Percentiles rank a stretch among this genome's conserved stretches.
Evolutionary conservation across 2,888 invertebrate species (phyloP).

Genomic region (Gymnocheta viridis): DNA sequence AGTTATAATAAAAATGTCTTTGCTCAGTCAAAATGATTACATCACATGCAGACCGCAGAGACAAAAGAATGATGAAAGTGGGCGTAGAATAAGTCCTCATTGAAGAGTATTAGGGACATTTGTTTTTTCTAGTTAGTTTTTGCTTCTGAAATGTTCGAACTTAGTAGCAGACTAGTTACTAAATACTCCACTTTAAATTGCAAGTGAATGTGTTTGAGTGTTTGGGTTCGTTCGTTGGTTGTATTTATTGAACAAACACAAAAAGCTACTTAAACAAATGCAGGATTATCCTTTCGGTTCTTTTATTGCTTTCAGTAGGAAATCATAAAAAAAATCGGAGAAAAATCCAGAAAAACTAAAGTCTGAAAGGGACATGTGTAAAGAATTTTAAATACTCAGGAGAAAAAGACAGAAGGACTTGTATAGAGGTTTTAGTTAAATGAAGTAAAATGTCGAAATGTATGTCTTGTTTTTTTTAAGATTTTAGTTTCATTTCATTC

Average conservation of each 20-base stretch:
- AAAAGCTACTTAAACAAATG: slow-evolving; percentile 72
- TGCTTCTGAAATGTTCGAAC: slow-evolving; percentile 4
- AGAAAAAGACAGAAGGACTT: slow-evolving; percentile 41
- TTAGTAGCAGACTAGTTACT: slow-evolving; percentile 35
- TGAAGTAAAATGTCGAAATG: slow-evolving; percentile 66
- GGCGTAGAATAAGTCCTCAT: slow-evolving; percentile 55
- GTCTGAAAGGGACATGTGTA: slow-evolving; percentile 60
- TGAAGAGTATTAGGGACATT: slow-evolving; percentile 21
- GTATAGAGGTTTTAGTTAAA: slow-evolving; percentile 66
- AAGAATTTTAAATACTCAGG: slow-evolving; percentile 31
- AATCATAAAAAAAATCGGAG: slow-evolving; percentile 19
- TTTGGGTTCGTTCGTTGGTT: slow-evolving; percentile 21
- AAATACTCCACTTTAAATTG: slow-evolving; percentile 21
- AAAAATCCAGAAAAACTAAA: slow-evolving; percentile 23
- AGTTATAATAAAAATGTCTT: slow-evolving; percentile 28
- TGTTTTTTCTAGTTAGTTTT: slow-evolving; percentile 17
- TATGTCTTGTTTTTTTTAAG: slow-evolving; percentile 28
- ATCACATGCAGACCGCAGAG: slow-evolving; percentile 45
- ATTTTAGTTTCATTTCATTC: slow-evolving; percentile 41
- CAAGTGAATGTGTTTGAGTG: slow-evolving; percentile 28
- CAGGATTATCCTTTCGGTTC: slow-evolving; percentile 71
- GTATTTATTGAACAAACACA: slow-evolving; percentile 69
- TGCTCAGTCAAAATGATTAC: slow-evolving; percentile 7
- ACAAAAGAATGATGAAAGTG: slow-evolving; percentile 63
- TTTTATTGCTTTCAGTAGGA: slow-evolving; percentile 65